Base-by-base conservation (phyloP, 2,113 vertebrate species). In the Eurypyga helias region DNA sequence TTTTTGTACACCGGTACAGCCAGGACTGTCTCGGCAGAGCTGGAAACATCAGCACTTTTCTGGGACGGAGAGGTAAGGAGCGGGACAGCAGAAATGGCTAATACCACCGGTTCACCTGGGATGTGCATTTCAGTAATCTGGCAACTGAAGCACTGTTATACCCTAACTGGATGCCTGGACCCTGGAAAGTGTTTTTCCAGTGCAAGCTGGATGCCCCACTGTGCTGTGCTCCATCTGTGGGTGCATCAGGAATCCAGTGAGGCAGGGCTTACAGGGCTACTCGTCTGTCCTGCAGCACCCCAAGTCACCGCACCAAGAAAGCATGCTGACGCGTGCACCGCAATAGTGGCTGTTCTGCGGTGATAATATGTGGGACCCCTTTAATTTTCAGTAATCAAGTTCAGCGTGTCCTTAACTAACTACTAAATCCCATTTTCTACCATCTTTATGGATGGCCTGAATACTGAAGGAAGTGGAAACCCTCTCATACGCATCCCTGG, bases 241-340 rank as follows among this genome's bases (percentile, higher is more conserved):
- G 8, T 38, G 33, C 78, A 78, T 43, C 0, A 0, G 21, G 28
- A 26, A 17, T 23, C 2, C 2, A 12, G 31, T 21, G 64, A 36
- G 7, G 17, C 49, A 58, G 36, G 23, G n/a, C 4, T 71, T 4
- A 10, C 2, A 6, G n/a, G 13, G 26, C 15, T 48, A 19, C 19
- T 24, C 36, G 57, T 34, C 54, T 43, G 20, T 45, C 34, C 76
- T 3, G 4, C 36, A 61, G 52, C 26, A 81, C 25, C 31, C 60
- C 17, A 10, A 41, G 19, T n/a, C 7, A 0, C 57, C 54, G 71
- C 45, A 58, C 24, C 1, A 1, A 58, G 20, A 33, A 60, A 60
- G 31, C 36, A 14, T 2, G 8, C 19, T 29, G 21, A 11, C 2
- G 3, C n/a, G 13, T 9, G 11, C 2, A 8, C 8, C 6, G 2